These are phyloP conservation scores for Hemicordylus capensis DNA, from an alignment of 2,113 vertebrate species.

Conservation along the genomic window DNA sequence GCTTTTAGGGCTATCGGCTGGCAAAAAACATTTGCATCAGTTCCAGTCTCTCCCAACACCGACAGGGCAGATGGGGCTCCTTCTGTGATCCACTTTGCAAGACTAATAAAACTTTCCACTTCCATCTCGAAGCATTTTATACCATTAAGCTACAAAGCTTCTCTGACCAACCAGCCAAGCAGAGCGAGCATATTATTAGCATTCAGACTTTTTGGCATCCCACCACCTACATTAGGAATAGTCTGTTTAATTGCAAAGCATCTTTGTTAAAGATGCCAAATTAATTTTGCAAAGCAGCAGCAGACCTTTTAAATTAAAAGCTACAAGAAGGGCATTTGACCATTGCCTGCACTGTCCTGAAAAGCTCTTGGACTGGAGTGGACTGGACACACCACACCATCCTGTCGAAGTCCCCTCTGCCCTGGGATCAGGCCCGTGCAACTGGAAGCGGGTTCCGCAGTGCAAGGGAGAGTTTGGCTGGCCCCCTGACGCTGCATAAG, in stretches of 20 bases:
- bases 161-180: slow-evolving; percentile 5
- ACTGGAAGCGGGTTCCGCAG: neutral
- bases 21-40: slow-evolving; percentile 42
- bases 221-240: neutral
- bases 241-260: neutral
- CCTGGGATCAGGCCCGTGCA: neutral
- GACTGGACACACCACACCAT: neutral
- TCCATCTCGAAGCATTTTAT: slow-evolving; percentile 15
- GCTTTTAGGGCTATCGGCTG: slow-evolving; percentile 3
- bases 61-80: slow-evolving; percentile 8
- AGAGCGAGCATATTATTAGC: neutral
- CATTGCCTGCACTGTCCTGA: neutral
- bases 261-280: neutral
- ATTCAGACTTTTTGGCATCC: slow-evolving; percentile 6
- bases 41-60: slow-evolving; percentile 50
- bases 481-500: neutral
- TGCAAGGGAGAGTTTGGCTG: neutral
- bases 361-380: neutral
- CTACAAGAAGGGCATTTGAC: neutral
- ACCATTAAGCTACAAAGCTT: slow-evolving; percentile 23
- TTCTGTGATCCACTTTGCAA: slow-evolving; percentile 25
- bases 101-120: slow-evolving; percentile 40
- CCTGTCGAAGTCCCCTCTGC: rapidly evolving
- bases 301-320: neutral
- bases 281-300: neutral